These are phyloP conservation scores for Daktulosphaira vitifoliae DNA, from an alignment of 1,140 invertebrate genomes.

Conservation along the genomic window DNA sequence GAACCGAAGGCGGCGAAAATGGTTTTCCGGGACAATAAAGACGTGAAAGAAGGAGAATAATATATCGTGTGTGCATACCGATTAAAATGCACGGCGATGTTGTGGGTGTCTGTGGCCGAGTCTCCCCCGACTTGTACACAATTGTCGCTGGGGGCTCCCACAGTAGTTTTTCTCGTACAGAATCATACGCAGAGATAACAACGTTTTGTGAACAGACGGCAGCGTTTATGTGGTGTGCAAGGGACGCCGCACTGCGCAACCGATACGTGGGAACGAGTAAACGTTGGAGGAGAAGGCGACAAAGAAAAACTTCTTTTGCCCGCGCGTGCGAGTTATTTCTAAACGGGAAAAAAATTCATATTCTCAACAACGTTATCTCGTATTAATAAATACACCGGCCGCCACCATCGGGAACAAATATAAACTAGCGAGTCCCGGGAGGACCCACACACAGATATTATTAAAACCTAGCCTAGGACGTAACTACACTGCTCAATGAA, in stretches of 20 bases:
- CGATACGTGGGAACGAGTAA: not conserved
- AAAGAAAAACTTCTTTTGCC: not conserved
- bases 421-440: too few relatives aligned
- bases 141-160: not conserved
- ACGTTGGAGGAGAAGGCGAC: not conserved
- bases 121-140: not conserved
- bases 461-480: too few relatives aligned
- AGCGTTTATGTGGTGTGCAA: not conserved
- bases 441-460: too few relatives aligned
- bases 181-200: not conserved
- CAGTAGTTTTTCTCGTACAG: not conserved
- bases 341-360: slow-evolving; percentile 10
- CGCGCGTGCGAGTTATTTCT: not conserved
- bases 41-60: not conserved
- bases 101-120: not conserved
- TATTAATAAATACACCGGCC: too few relatives aligned
- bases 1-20: not conserved
- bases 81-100: not conserved
- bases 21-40: slow-evolving; percentile 4
- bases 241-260: not conserved
- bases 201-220: not conserved
- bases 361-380: too few relatives aligned
- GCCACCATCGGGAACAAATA: too few relatives aligned
- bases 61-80: not conserved
- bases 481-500: too few relatives aligned